A percentile compares a stretch with the other conserved stretches of the same genome.
Evolutionary conservation across 2,797 vertebrate species (phyloP).

Genomic region (Heliangelus exortis): DNA sequence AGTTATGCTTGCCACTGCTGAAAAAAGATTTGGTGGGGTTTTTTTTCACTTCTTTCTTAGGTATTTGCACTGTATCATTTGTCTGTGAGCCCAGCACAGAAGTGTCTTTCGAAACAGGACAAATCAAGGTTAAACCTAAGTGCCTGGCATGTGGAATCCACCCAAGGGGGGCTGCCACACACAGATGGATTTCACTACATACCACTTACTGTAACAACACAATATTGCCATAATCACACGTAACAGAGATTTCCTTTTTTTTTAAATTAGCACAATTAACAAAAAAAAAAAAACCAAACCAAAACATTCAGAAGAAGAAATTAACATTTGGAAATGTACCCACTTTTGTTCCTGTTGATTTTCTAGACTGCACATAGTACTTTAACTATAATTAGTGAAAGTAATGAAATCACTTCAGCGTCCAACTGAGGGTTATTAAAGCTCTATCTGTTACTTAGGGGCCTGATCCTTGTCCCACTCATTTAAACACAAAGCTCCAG

Average conservation of each 20-base stretch:
- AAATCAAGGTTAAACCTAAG: not conserved
- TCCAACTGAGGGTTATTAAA: conserved; percentile 31
- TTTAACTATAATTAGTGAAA: conserved; percentile 34
- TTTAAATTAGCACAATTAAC: conserved; percentile 22
- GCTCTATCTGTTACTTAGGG: not conserved
- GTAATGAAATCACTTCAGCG: conserved; percentile 38
- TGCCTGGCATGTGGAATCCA: not conserved
- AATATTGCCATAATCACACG: not conserved
- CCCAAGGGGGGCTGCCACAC: not conserved
- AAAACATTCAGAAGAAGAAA: conserved; percentile 21
- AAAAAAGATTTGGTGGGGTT: not conserved
- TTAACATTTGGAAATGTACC: conserved; percentile 19
- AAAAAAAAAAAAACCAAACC: not conserved
- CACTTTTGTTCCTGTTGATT: conserved; percentile 34
- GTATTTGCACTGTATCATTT: not conserved
- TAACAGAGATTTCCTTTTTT: conserved; percentile 18
- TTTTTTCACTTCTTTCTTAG: not conserved
- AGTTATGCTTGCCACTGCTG: not conserved
- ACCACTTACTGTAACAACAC: not conserved
- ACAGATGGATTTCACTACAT: not conserved
- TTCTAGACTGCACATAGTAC: conserved; percentile 24
- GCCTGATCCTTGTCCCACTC: conserved; percentile 27
- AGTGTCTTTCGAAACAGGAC: not conserved
- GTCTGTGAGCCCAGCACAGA: not conserved
- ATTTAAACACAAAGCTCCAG: not conserved